Conservation (phyloP, 2,113 vertebrate species). For the Burhinus bistriatus region DNA sequence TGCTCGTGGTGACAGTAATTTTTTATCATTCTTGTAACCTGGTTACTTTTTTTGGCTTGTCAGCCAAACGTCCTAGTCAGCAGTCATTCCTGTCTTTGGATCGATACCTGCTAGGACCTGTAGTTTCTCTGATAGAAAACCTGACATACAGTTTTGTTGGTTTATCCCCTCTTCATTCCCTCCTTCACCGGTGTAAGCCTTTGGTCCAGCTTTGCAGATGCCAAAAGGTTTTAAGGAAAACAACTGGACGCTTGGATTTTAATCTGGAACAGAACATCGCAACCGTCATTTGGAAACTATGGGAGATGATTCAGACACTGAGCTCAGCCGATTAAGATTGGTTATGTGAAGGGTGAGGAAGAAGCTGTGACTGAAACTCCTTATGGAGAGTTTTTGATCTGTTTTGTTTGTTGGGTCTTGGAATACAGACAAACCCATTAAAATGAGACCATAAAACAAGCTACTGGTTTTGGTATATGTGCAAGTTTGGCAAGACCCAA, state of each 20-base stretch:
- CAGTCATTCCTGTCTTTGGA: neutral
- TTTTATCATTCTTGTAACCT: neutral
- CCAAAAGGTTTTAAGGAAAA: neutral
- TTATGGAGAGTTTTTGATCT: neutral
- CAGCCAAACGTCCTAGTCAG: neutral
- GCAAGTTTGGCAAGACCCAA: constrained; percentile 8
- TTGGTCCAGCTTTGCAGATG: neutral
- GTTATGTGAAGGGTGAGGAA: neutral
- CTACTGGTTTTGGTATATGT: neutral
- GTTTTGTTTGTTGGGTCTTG: constrained; percentile 8
- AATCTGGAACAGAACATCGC: neutral
- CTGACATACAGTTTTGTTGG: neutral
- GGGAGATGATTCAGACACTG: neutral
- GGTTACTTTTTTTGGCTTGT: neutral
- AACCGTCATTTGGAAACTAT: neutral
- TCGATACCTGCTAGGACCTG: neutral
- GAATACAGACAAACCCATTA: constrained; percentile 4
- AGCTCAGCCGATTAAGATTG: neutral
- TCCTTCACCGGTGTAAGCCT: neutral
- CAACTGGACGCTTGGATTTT: neutral
- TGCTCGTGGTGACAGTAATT: neutral
- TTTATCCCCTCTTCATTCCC: neutral
- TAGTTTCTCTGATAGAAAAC: neutral
- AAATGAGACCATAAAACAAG: constrained; percentile 27
- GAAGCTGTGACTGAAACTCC: neutral